These are phyloP conservation scores for Brachionus koreanus DNA, from an alignment of 1,140 invertebrate species.

Conservation along the genomic window DNA sequence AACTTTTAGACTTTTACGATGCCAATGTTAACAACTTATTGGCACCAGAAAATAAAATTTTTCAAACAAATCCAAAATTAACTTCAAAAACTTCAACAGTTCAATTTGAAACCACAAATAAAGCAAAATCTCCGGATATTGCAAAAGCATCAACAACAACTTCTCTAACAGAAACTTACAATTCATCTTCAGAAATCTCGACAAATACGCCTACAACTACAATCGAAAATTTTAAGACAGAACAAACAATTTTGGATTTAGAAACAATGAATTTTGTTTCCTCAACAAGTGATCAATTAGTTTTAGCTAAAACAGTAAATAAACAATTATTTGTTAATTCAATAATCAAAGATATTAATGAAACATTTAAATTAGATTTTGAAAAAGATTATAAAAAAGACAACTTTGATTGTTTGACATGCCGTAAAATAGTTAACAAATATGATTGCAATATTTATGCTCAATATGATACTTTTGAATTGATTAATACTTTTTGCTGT, in stretches of 20 bases:
- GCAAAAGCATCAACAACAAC: not conserved
- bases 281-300: not conserved
- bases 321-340: not conserved
- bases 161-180: not conserved
- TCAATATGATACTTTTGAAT: not conserved
- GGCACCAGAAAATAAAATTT: not conserved
- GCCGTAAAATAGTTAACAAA: not conserved
- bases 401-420: slow-evolving; percentile 18
- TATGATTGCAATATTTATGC: not conserved
- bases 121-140: not conserved
- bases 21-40: not conserved
- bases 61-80: not conserved
- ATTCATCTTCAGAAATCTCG: not conserved
- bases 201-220: not conserved
- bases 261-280: not conserved
- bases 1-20: slow-evolving; percentile 1
- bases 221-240: not conserved
- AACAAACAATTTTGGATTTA: not conserved
- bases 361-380: not conserved
- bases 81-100: not conserved
- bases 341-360: slow-evolving; percentile 1
- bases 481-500: slow-evolving; percentile 16
- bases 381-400: not conserved
- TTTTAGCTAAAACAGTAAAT: not conserved
- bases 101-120: not conserved